Base-by-base conservation (phyloP, 30 jellyfish, hydroid and myxozoan species). In the Nemopilema nomurai region DNA sequence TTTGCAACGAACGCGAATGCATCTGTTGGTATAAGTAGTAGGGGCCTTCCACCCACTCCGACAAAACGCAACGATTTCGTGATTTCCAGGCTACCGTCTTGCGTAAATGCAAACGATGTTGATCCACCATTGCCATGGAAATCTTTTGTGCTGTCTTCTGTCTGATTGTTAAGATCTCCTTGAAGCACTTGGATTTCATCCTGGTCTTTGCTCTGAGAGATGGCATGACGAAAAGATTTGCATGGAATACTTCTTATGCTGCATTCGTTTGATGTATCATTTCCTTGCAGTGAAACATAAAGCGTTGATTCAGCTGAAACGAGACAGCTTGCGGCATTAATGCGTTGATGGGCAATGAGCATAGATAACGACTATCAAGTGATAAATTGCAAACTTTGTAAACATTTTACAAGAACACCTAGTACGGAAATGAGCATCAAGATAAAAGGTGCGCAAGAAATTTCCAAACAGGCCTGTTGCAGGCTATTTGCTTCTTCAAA, bases 231-330 rank as follows among this genome's bases (percentile, higher is more conserved):
- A 16, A 84, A n/a, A 8, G 92, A 71, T 28, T 19, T 1, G 53
- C 92, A 84, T 18, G 92, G 92, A 4, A 1, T 13, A 51, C 26
- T 26, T 51, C n/a, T 23, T 4, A 16, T 32, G 21, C 80, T 64
- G 87, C 92, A 84, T 66, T 82, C 68, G 53, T 82, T 82, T 0
- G 17, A 27, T 8, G 29, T 30, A n/a, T 82, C 90, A 20, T 70
- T 69, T 28, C 90, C 90, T 21, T 23, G n/a, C 9, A 0, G 28
- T 17, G 90, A 68, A 17, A 82, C 67, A 27, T 82, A 82, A 50
- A 82, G 68, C n/a, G n/a, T 18, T 29, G 51, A 32, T 49, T 82
- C 90, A 67, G 8, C 74, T 20, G 31, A 6, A 64, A 64, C 7
- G 6, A 25, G 28, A 20, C 74, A 25, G 31, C 28, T 64, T 21